Evolutionary conservation across 2,113 vertebrate genomes (phyloP).

Genomic region (Scatophagus argus): DNA sequence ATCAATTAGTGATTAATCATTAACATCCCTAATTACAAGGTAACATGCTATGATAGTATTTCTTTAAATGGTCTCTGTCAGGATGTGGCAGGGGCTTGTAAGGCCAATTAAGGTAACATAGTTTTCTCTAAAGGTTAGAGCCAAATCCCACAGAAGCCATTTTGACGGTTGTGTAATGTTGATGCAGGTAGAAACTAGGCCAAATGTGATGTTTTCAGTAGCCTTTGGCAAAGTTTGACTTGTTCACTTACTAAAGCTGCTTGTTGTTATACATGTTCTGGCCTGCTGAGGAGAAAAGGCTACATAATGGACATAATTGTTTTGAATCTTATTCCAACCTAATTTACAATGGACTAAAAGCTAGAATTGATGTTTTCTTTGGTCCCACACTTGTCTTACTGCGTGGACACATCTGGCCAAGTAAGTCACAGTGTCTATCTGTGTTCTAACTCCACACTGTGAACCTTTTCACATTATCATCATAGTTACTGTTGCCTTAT

Average conservation of each 20-base stretch:
- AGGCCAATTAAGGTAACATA: background rate
- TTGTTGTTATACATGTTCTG: slow-evolving; percentile 12
- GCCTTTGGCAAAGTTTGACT: slow-evolving; percentile 13
- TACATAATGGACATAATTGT: background rate
- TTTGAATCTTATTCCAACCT: background rate
- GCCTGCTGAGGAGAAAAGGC: background rate
- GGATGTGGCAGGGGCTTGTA: background rate
- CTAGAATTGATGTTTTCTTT: background rate
- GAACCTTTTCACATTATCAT: slow-evolving; percentile 12
- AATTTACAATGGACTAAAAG: background rate
- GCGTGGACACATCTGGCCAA: background rate
- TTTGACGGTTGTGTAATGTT: background rate
- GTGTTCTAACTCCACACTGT: background rate
- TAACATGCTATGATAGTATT: background rate
- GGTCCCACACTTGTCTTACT: background rate
- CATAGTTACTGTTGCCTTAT: background rate
- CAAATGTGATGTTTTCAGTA: slow-evolving; percentile 20
- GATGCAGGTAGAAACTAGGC: slow-evolving; percentile 1
- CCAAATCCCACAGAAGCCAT: background rate
- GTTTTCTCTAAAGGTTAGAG: background rate
- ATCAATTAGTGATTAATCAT: too few species aligned
- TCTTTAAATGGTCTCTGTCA: background rate
- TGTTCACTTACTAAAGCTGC: background rate
- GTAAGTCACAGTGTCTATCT: background rate
- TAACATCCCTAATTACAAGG: too few species aligned